These are phyloP conservation scores for Epicampocera succincta DNA, from an alignment of 2,888 invertebrate species.

Conservation along the genomic window DNA sequence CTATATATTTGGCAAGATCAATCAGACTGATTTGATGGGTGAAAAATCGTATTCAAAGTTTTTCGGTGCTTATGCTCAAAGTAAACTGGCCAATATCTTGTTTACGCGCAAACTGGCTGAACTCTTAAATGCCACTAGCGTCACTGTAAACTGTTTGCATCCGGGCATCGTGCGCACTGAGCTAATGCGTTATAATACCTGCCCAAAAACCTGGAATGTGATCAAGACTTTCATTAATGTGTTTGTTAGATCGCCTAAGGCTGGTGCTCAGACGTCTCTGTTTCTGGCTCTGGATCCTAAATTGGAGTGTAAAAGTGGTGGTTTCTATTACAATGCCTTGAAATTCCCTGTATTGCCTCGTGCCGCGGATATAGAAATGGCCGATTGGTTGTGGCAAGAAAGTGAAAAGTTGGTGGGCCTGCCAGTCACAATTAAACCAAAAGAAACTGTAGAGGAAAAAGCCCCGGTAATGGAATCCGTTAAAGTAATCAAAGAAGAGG, in stretches of 20 bases:
- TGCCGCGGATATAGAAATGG: constrained; percentile 83
- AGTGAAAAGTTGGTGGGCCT: constrained; percentile 79
- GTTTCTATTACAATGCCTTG: constrained; percentile 84
- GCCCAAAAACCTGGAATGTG: constrained; percentile 72
- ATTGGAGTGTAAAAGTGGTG: constrained; percentile 76
- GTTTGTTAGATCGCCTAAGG: constrained; percentile 77
- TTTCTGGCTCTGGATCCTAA: constrained; percentile 79
- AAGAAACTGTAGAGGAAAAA: constrained; percentile 44
- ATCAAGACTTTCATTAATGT: constrained; percentile 73
- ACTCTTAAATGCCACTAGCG: constrained; percentile 84
- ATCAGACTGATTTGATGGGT: constrained; percentile 88
- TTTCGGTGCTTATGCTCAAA: constrained; percentile 87
- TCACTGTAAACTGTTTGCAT: constrained; percentile 87
- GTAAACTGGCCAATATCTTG: constrained; percentile 90
- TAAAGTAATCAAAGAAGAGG: constrained; percentile 60
- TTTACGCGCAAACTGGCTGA: constrained; percentile 87
- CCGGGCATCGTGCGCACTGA: constrained; percentile 90
- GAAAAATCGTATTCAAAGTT: constrained; percentile 85
- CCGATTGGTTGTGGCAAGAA: constrained; percentile 85
- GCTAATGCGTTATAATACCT: constrained; percentile 83
- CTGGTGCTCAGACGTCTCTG: constrained; percentile 80
- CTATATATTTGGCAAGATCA: constrained; percentile 85
- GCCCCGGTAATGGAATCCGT: constrained; percentile 51
- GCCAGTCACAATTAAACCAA: constrained; percentile 64
- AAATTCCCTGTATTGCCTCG: constrained; percentile 82